phyloP scores from a whole-genome alignment of 2,888 invertebrate species.

The Metacarcinus magister region DNA sequence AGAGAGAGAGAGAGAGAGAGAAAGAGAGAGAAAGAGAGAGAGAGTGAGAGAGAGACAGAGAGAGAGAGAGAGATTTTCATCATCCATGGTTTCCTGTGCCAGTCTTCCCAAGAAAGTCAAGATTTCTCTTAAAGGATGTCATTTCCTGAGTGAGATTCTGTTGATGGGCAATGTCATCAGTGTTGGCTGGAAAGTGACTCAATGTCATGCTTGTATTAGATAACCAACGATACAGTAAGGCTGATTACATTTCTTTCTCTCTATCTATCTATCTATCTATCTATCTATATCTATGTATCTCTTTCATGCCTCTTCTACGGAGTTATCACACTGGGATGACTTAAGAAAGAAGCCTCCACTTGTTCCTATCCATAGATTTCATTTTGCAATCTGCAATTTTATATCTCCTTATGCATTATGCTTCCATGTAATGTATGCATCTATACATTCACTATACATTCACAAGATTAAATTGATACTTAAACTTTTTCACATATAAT shows the following conservation, averaged over 20 bases:
- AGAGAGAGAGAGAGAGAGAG: background rate
- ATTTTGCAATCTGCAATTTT: too few relatives aligned
- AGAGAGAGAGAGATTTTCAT: background rate
- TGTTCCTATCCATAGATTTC: too few relatives aligned
- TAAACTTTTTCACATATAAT: background rate
- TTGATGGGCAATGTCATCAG: background rate
- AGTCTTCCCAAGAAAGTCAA: background rate
- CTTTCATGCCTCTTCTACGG: background rate
- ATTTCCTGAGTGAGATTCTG: background rate
- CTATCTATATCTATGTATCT: background rate
- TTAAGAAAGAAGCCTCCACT: too few relatives aligned
- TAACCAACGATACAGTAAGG: background rate
- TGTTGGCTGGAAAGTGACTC: background rate
- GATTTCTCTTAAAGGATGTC: background rate
- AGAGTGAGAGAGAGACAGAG: background rate
- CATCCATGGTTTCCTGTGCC: background rate
- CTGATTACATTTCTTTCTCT: background rate
- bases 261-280: background rate
- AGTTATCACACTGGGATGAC: too few relatives aligned
- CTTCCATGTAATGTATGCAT: background rate
- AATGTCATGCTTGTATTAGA: background rate
- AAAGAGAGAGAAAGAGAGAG: background rate
- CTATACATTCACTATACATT: background rate
- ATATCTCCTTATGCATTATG: background rate
- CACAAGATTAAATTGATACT: too few relatives aligned